These are phyloP conservation scores for Eulacestoma nigropectus DNA, from an alignment of 2,113 vertebrate species.

Conservation along the genomic window DNA sequence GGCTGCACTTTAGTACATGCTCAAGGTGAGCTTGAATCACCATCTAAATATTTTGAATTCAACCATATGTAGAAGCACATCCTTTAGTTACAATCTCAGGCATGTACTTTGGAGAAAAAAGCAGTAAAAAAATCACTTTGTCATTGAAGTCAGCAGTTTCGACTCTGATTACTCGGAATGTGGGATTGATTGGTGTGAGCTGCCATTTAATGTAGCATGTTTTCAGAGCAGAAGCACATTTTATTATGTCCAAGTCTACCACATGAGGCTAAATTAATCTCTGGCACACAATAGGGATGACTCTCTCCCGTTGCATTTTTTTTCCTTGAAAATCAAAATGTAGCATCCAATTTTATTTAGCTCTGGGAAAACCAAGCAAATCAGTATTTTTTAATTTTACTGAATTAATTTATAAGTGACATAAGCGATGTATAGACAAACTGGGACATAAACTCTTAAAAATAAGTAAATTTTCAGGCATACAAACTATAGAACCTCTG, in stretches of 20 bases:
- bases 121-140: background rate
- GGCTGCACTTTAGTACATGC: background rate
- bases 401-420: background rate
- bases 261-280: background rate
- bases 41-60: background rate
- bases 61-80: background rate
- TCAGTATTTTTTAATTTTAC: background rate
- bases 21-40: background rate
- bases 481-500: background rate
- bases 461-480: background rate
- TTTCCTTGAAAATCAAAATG: background rate
- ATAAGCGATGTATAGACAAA: background rate
- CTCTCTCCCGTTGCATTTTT: background rate
- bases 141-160: background rate
- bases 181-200: background rate
- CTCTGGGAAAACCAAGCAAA: background rate
- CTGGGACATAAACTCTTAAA: background rate
- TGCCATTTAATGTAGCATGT: background rate
- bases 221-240: background rate
- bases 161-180: background rate
- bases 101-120: background rate
- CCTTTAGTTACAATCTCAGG: background rate
- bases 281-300: background rate
- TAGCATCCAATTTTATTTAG: background rate
- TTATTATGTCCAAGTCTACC: background rate